A percentile compares a stretch with the other conserved stretches of the same genome.
Evolutionary conservation across 2,797 vertebrate species (phyloP).

Genomic region (Lagorchestes hirsutus): DNA sequence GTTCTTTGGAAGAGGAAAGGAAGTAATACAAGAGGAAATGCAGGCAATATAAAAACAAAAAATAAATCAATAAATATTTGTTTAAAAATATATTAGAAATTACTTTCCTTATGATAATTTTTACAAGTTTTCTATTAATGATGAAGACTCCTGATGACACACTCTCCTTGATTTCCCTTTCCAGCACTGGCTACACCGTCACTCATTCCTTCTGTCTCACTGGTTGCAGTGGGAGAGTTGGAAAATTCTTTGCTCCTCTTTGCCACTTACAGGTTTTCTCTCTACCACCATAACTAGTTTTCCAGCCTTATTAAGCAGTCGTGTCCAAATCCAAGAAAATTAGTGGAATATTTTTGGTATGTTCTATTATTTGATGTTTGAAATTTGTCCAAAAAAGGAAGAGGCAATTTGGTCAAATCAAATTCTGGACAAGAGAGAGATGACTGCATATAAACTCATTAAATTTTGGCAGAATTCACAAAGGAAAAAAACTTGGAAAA

Average conservation of each 20-base stretch:
- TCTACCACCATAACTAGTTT: neutral
- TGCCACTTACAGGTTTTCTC: neutral
- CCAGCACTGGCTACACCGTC: neutral
- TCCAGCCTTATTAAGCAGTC: neutral
- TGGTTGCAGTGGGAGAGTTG: neutral
- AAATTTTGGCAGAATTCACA: neutral
- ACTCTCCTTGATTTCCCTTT: neutral
- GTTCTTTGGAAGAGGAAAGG: neutral
- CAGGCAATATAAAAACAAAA: neutral
- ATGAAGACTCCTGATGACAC: neutral
- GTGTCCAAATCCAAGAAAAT: neutral
- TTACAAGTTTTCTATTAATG: neutral
- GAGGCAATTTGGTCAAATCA: neutral
- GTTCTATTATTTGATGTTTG: neutral
- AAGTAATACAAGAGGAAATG: neutral
- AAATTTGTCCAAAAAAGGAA: constrained; percentile 1
- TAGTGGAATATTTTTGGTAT: neutral
- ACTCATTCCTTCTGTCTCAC: neutral
- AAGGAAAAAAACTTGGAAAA: neutral
- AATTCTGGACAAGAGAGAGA: neutral
- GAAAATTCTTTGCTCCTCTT: neutral
- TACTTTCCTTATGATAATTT: neutral
- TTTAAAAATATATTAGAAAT: neutral
- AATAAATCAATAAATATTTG: neutral
- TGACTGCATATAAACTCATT: neutral